phyloP scores from a whole-genome alignment of 2,113 vertebrate genomes.

The Cinclus mexicanus region DNA sequence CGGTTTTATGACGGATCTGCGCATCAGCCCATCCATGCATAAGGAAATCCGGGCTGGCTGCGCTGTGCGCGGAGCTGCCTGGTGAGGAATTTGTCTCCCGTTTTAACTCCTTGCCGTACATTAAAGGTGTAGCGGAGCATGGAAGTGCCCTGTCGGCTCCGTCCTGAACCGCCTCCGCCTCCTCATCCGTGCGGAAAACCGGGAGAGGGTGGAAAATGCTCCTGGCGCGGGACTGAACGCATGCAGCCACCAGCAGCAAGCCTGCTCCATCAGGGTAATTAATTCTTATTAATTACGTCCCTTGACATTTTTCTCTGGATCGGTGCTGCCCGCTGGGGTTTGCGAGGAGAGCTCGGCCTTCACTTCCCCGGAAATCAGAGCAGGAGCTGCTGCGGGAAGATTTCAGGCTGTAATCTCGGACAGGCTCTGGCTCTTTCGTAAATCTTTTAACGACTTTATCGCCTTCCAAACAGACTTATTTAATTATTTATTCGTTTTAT shows the following conservation, averaged over 20 bases:
- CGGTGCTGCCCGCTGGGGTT: not conserved
- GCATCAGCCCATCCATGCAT: slow-evolving; percentile 36
- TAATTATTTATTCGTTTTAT: not conserved
- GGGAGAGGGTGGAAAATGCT: not conserved
- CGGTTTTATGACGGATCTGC: slow-evolving; percentile 49
- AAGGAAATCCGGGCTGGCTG: slow-evolving; percentile 6
- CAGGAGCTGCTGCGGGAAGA: accelerated
- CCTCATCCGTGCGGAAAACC: not conserved
- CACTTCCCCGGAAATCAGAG: not conserved
- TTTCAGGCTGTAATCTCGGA: not conserved
- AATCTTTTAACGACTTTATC: not conserved
- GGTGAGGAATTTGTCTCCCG: slow-evolving; percentile 40
- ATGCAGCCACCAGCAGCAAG: not conserved
- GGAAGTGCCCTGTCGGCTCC: slow-evolving; percentile 13
- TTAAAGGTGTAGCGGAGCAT: slow-evolving; percentile 34
- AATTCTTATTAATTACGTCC: slow-evolving; percentile 24
- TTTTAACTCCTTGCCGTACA: slow-evolving; percentile 54
- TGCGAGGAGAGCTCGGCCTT: not conserved
- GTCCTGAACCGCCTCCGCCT: not conserved
- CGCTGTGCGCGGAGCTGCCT: not conserved
- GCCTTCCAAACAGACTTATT: not conserved
- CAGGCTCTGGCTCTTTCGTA: not conserved
- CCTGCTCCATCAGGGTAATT: slow-evolving; percentile 10
- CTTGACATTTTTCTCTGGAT: not conserved
- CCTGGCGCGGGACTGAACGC: not conserved